These are phyloP conservation scores for Pristionchus mayeri DNA, from an alignment of 2,888 invertebrate species.

Conservation along the genomic window DNA sequence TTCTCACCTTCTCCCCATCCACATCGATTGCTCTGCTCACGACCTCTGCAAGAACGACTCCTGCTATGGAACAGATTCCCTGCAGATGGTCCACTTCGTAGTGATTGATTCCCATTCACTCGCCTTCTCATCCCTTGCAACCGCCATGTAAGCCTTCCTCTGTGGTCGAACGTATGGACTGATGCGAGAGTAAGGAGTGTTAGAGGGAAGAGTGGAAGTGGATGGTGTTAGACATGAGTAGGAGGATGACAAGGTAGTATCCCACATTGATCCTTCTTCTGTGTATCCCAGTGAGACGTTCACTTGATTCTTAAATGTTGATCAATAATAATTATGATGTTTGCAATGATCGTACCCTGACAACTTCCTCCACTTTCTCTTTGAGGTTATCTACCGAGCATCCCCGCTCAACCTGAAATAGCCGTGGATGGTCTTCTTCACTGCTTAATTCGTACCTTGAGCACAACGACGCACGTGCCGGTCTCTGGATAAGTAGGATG, in stretches of 20 bases:
- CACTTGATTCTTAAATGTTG: background rate
- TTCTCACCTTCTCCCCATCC: slow-evolving; percentile 20
- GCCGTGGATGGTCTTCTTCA: background rate
- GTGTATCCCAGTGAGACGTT: slow-evolving; percentile 12
- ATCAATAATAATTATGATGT: background rate
- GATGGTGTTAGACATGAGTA: background rate
- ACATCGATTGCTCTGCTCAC: slow-evolving; percentile 29
- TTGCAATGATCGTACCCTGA: background rate
- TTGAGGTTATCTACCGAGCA: background rate
- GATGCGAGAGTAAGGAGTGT: background rate
- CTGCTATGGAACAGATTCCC: slow-evolving; percentile 7
- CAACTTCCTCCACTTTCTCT: background rate
- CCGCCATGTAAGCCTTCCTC: slow-evolving; percentile 26
- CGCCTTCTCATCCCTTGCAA: slow-evolving; percentile 5
- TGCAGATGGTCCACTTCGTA: background rate
- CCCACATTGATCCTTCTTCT: slow-evolving; percentile 1
- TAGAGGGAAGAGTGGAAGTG: background rate
- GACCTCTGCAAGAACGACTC: background rate
- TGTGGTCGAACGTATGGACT: background rate
- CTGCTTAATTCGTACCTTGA: background rate
- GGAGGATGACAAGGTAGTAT: background rate
- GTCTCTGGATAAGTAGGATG: background rate
- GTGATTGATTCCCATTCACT: background rate
- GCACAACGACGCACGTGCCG: background rate
- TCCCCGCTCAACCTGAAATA: background rate